Evolutionary conservation across 2,797 vertebrate species (phyloP).

Genomic region (Clarias fuscus): DNA sequence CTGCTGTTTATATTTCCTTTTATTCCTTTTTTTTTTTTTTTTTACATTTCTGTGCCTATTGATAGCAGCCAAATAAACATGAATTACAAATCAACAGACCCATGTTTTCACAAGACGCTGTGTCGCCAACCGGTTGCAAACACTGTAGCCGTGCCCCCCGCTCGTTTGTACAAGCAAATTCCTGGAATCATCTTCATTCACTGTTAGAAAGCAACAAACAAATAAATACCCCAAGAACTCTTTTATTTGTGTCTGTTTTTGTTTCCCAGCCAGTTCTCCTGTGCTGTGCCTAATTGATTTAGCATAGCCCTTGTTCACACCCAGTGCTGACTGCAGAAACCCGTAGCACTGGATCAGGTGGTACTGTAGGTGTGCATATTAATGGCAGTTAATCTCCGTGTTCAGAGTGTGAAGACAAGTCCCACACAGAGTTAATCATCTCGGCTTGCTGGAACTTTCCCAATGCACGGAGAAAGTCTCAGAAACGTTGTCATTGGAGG

Average conservation of each 20-base stretch:
- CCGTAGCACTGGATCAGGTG: slow-evolving; percentile 43
- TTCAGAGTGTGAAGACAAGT: slow-evolving; percentile 62
- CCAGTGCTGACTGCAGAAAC: neutral
- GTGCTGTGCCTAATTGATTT: slow-evolving; percentile 23
- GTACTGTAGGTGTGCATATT: slow-evolving; percentile 4
- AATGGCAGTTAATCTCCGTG: slow-evolving; percentile 64
- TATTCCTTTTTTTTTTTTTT: neutral
- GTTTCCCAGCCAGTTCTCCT: slow-evolving; percentile 11
- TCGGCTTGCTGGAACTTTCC: neutral
- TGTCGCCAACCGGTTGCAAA: slow-evolving; percentile 62
- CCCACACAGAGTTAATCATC: slow-evolving; percentile 32
- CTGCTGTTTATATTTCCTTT: slow-evolving; percentile 1
- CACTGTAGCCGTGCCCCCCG: slow-evolving; percentile 26
- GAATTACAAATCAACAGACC: slow-evolving; percentile 68
- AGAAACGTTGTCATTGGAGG: neutral
- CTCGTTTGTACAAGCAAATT: slow-evolving; percentile 58
- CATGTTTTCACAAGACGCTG: slow-evolving; percentile 52
- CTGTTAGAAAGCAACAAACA: slow-evolving; percentile 39
- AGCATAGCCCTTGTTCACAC: neutral
- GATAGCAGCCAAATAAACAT: slow-evolving; percentile 40
- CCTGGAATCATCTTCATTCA: slow-evolving; percentile 56
- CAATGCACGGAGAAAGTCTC: neutral
- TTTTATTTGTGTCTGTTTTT: neutral
- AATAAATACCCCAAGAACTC: slow-evolving; percentile 32
- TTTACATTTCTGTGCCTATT: neutral